Percentiles rank a stretch among this genome's conserved stretches.
Evolutionary conservation across 1,140 invertebrate genomes (phyloP).

Genomic region (Calliopsis andreniformis): DNA sequence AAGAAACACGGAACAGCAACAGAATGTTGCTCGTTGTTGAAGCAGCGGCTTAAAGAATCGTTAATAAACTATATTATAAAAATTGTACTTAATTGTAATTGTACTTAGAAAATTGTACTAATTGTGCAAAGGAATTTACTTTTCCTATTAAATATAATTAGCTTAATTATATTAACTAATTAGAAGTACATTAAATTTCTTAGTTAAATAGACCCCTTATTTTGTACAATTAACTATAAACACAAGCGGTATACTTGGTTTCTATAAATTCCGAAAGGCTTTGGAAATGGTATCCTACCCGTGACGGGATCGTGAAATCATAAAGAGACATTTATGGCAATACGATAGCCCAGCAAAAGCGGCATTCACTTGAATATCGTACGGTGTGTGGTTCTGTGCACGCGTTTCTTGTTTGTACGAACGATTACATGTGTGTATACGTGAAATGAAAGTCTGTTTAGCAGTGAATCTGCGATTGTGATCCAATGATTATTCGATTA

Average conservation of each 20-base stretch:
- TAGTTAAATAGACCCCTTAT: no score
- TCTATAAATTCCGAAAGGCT: slow-evolving; percentile 39
- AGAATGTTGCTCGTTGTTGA: no score
- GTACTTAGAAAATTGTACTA: no score
- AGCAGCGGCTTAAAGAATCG: no score
- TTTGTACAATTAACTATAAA: no score
- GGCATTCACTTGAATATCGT: slow-evolving; percentile 68
- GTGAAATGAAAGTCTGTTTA: not conserved
- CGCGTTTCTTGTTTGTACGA: slow-evolving; percentile 36
- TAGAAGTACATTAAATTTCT: no score
- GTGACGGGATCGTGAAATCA: slow-evolving; percentile 52
- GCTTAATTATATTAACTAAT: no score
- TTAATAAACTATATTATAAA: no score
- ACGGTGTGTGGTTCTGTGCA: slow-evolving; percentile 65
- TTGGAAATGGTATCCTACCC: slow-evolving; percentile 8
- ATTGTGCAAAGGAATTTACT: no score
- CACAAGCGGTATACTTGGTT: slow-evolving; percentile 21
- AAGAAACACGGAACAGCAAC: no score
- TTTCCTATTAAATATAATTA: no score
- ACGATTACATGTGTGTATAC: not conserved
- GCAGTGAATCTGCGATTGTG: slow-evolving; percentile 5
- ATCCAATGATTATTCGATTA: slow-evolving; percentile 4
- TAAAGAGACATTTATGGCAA: slow-evolving; percentile 59
- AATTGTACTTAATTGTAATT: no score
- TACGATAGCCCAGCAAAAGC: slow-evolving; percentile 52